Percentiles rank a stretch among this genome's conserved stretches.
Evolutionary conservation across 64 coral and sea anemone genomes (phyloP).

Genomic region (Acropora yongei): DNA sequence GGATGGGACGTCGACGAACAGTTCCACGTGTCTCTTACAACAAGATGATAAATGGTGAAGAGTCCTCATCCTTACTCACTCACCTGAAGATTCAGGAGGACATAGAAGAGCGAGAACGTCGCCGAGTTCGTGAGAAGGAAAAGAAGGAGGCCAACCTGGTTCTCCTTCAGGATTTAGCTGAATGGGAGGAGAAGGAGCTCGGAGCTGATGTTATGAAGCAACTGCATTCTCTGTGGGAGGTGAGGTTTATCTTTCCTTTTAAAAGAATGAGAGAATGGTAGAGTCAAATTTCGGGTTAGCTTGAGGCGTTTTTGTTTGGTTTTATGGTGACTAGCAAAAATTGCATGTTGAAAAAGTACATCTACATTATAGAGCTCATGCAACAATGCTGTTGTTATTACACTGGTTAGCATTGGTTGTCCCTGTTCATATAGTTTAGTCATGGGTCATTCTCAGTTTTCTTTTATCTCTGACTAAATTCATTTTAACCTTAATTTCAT

Average conservation of each 20-base stretch:
- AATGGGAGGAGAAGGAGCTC: conserved; percentile 88
- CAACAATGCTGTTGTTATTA: too few species aligned
- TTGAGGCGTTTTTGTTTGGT: too few species aligned
- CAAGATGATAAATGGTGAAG: conserved; percentile 81
- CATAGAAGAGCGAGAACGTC: conserved; percentile 74
- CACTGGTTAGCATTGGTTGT: too few species aligned
- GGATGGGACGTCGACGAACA: conserved; percentile 34
- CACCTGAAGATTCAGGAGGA: conserved; percentile 90
- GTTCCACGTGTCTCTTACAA: conserved; percentile 75
- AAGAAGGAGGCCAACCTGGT: conserved; percentile 96
- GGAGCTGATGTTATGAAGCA: conserved; percentile 54
- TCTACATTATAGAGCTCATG: too few species aligned
- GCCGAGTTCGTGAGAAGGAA: conserved; percentile 88
- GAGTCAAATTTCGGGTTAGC: neutral
- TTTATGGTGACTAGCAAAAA: too few species aligned
- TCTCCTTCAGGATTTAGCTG: conserved; percentile 86
- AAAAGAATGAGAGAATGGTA: conserved; percentile 1
- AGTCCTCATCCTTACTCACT: conserved; percentile 76
- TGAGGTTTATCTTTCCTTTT: neutral
- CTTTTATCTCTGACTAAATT: too few species aligned
- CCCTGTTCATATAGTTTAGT: too few species aligned
- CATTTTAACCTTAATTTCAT: too few species aligned
- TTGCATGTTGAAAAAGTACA: too few species aligned
- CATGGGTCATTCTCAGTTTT: too few species aligned
- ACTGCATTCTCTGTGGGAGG: conserved; percentile 96